Evolutionary conservation across 2,888 invertebrate species (phyloP), one percentile per base, ranked within the genome.

Genomic region (Dugesia japonica): DNA sequence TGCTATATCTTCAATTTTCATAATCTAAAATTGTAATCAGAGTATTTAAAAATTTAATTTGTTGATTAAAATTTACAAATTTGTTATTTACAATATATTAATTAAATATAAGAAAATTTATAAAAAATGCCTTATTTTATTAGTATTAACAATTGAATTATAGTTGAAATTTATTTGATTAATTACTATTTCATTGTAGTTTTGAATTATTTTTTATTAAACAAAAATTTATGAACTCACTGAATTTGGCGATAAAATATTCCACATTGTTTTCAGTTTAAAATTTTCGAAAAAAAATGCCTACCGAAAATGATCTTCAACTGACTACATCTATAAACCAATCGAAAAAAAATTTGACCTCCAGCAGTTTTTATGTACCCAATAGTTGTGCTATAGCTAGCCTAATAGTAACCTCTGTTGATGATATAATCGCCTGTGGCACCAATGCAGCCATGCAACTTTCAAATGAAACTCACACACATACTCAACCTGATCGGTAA

Each of bases 261-360:
- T 56, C 56, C 56, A 56, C 56, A 56, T 56, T 56, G 4, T 56
- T 56, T 23, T 56, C 56, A 13, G 56, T 56, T 31, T 56, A n/a
- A 56, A 13, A 56, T 56, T 56, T n/a, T 56, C 56, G 56, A 56
- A 56, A 56, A 23, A 56, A 56, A 56, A 56, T 56, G 56, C 56
- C 56, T 23, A 56, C n/a, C 56, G 56, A 56, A 56, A 56, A 56
- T 56, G 56, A 56, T 56, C 56, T 23, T 56, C 56, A 56, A 56
- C 56, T 56, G 56, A 56, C 56, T 56, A 56, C 56, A 56, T 56
- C 56, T 56, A n/a, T n/a, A 56, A 56, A 56, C 56, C 56, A 56
- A 56, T 56, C 56, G 56, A 56, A 56, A 56, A 56, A 56, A 56
- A 56, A 56, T 56, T 38, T 56, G n/a, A 56, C 56, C 56, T 23